A percentile compares a stretch with the other conserved stretches of the same genome.
These are phyloP conservation scores for Brenthis daphne DNA, from an alignment of 2,888 invertebrate genomes.

Conservation along the genomic window DNA sequence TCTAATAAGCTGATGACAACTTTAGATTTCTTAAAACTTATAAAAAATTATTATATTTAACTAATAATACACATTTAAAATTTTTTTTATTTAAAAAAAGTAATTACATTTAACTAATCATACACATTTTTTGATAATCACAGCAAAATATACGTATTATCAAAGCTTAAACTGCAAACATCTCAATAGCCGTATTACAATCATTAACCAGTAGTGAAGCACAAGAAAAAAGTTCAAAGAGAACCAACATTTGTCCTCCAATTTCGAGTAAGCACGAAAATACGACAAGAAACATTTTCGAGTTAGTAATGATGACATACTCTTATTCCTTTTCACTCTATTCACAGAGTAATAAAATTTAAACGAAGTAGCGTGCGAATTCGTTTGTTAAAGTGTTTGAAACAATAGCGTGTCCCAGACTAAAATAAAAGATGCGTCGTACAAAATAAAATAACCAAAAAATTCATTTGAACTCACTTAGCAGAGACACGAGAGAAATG, in stretches of 20 bases:
- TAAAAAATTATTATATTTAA: too few relatives aligned
- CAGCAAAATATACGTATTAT: not conserved
- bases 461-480: constrained; percentile 26
- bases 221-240: not conserved
- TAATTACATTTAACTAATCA: too few relatives aligned
- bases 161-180: not conserved
- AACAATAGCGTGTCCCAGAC: constrained; percentile 17
- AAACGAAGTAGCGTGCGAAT: constrained; percentile 19
- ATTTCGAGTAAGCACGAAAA: not conserved
- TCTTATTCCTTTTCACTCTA: constrained; percentile 16
- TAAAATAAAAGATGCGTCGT: constrained; percentile 18
- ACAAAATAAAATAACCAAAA: constrained; percentile 24
- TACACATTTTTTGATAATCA: too few relatives aligned
- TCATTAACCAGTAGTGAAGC: constrained; percentile 5
- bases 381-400: constrained; percentile 25
- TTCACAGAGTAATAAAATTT: constrained; percentile 21
- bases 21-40: too few relatives aligned
- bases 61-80: too few relatives aligned
- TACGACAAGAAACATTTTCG: constrained; percentile 6
- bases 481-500: constrained; percentile 9
- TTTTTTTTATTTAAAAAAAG: too few relatives aligned
- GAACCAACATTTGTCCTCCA: not conserved
- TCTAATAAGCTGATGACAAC: too few relatives aligned
- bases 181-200: constrained; percentile 3
- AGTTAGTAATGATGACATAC: constrained; percentile 15